Conservation (phyloP, 2,888 invertebrate species). For the Drosophila trichaetosa region DNA sequence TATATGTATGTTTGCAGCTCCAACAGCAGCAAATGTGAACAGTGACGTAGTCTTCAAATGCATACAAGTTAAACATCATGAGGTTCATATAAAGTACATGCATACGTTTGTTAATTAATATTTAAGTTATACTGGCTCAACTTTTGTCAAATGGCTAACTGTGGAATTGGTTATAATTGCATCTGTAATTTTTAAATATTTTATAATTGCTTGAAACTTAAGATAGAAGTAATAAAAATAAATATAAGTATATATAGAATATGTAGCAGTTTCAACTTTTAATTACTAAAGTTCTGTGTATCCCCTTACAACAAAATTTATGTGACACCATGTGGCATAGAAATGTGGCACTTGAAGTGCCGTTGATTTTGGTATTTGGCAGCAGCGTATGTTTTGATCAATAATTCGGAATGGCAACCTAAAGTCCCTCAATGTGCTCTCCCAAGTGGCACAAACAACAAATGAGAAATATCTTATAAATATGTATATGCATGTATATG, state of each 20-base stretch:
- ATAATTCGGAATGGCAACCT: constrained; percentile 47
- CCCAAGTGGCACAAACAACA: constrained; percentile 33
- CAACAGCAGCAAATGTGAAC: constrained; percentile 37
- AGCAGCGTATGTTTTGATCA: constrained; percentile 60
- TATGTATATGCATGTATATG: constrained; percentile 23
- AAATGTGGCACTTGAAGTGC: constrained; percentile 25
- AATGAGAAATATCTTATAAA: constrained; percentile 54
- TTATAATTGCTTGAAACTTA: background rate
- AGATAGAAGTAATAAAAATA: background rate
- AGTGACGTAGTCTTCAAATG: constrained; percentile 24
- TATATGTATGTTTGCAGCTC: constrained; percentile 13
- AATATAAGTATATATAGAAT: background rate
- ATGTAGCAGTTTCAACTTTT: background rate
- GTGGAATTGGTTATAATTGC: background rate
- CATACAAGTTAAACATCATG: constrained; percentile 20
- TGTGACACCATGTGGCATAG: background rate
- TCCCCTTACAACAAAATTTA: background rate
- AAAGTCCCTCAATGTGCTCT: constrained; percentile 52
- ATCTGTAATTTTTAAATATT: background rate
- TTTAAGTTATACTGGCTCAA: constrained; percentile 10
- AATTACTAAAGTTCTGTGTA: background rate
- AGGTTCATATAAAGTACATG: constrained; percentile 4
- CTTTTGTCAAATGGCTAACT: constrained; percentile 4
- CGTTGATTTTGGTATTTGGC: constrained; percentile 53
- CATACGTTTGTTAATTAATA: constrained; percentile 24